phyloP scores from a whole-genome alignment of 2,888 invertebrate genomes.

The Phaedon cochleariae region DNA sequence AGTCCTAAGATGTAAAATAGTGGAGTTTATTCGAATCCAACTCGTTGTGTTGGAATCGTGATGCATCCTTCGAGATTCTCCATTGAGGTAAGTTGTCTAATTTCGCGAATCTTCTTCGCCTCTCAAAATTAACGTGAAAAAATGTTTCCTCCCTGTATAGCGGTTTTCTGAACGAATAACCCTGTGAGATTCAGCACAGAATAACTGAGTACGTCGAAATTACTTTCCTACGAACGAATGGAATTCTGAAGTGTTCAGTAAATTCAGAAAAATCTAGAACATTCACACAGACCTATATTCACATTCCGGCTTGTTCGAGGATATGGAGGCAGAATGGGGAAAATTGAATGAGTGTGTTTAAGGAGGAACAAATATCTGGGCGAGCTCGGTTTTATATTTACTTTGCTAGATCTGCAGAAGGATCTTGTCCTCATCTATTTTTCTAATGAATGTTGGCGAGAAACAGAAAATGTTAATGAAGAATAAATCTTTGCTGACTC shows the following conservation, averaged over 20 bases:
- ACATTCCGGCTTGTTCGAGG: background rate
- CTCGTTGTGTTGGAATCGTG: too few relatives aligned
- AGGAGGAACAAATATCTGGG: constrained; percentile 11
- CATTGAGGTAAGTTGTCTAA: too few relatives aligned
- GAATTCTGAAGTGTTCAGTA: constrained; percentile 13
- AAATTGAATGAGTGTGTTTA: constrained; percentile 26
- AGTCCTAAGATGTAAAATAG: too few relatives aligned
- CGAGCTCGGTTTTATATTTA: constrained; percentile 11
- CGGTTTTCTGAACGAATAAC: too few relatives aligned
- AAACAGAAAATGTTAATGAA: background rate
- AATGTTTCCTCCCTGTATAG: too few relatives aligned
- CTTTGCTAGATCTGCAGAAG: background rate
- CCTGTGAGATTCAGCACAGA: too few relatives aligned
- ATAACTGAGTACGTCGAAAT: background rate
- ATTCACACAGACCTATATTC: constrained; percentile 15
- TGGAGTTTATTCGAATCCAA: too few relatives aligned
- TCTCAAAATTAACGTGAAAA: too few relatives aligned
- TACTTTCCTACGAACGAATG: background rate
- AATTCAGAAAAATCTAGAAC: constrained; percentile 9
- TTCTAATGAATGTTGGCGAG: background rate
- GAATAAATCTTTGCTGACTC: constrained; percentile 3
- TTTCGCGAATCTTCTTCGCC: too few relatives aligned
- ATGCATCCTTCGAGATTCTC: too few relatives aligned
- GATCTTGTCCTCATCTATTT: background rate
- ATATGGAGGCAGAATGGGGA: constrained; percentile 3